Base-by-base conservation (phyloP, 2,888 invertebrate genomes). In the Drosophila borealis region DNA sequence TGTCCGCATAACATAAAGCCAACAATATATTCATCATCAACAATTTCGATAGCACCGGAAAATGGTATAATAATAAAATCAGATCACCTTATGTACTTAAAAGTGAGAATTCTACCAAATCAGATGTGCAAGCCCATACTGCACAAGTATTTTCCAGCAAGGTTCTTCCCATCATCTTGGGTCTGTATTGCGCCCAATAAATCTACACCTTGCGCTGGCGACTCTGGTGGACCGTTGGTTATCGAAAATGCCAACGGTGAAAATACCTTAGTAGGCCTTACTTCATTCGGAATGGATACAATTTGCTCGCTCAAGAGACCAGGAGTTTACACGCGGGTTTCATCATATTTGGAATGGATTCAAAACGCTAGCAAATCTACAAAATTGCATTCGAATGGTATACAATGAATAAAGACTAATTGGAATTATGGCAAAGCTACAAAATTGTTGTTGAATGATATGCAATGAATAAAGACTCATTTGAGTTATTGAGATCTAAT, bases 191-290 rank as follows among this genome's bases (percentile, higher is more conserved):
- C 14, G 0, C 54, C 59, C 14, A 37, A 14, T 29, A 11, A 19
- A 1, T 51, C 44, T 0, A 1, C 6, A 1, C 4, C 41, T 3
- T 67, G 67, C 36, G 0, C 0, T 0, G 62, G 46, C 2, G 70
- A 70, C 21, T 68, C 62, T n/a, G 70, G 68, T 8, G 70, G 68
- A 4, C 62, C 70, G 6, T 37, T 70, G 14, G 37, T 29, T 4
- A 17, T 55, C 19, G n/a, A 19, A 3, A 39, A 46, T 33, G 8
- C 25, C 0, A 29, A n/a, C 11, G 55, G 54, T 3, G 8, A 2
- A 3, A 41, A 17, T n/a, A 64, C 50, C 21, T 25, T 70, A 17
- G 3, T 70, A 4, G 70, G 70, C 3, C 0, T 61, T 10, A 1
- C 42, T 11, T 55, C 70, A 8, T 49, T 25, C 34, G 17, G 6